These are phyloP conservation scores for Gryllus longicercus DNA, from an alignment of 2,888 invertebrate genomes.

Conservation along the genomic window DNA sequence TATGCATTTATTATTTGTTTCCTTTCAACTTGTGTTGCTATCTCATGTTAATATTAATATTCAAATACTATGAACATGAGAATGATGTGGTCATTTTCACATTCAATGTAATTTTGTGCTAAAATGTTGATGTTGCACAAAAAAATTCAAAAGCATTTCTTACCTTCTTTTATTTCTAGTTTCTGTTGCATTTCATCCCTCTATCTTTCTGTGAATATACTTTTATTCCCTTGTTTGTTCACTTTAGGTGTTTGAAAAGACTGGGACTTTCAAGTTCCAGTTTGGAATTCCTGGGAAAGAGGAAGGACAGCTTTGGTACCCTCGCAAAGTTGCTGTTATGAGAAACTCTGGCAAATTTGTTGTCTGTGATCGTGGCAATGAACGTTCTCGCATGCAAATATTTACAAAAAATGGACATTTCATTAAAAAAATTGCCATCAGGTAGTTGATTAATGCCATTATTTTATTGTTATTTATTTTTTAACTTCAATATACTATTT, in stretches of 20 bases:
- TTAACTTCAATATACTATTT: background rate
- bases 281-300: conserved; percentile 94
- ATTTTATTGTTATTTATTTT: background rate
- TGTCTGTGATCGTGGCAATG: conserved; percentile 96
- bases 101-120: no score
- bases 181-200: no score
- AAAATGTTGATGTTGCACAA: no score
- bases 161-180: no score
- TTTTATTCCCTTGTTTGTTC: conserved; percentile 21
- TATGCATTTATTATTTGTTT: background rate
- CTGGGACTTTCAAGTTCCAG: conserved; percentile 87
- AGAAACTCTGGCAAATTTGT: conserved; percentile 84
- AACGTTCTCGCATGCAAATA: conserved; percentile 95
- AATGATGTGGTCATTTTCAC: no score
- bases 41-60: no score
- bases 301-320: conserved; percentile 96
- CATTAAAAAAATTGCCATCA: conserved; percentile 87
- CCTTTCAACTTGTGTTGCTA: background rate
- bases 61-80: no score
- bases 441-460: conserved; percentile 41
- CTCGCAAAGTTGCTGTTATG: conserved; percentile 91
- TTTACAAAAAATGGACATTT: conserved; percentile 95
- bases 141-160: no score
- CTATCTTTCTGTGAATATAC: conserved; percentile 26
- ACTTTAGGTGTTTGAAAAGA: conserved; percentile 83